Evolutionary conservation across 2,888 invertebrate species (phyloP), one percentile per base, ranked within the genome.

Genomic region (Acanthococcus lagerstroemiae): DNA sequence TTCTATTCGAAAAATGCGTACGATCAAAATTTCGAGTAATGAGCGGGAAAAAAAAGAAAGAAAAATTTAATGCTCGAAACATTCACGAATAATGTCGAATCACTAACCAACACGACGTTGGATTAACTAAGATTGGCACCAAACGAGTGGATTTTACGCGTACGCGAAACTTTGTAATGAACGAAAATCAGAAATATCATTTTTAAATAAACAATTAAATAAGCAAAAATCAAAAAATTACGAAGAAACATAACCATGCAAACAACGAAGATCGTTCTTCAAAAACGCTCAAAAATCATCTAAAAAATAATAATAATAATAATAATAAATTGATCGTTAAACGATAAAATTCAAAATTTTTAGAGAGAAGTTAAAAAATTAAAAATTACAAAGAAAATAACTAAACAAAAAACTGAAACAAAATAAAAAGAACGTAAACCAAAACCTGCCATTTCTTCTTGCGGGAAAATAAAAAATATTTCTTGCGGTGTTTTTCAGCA

Each of bases 381-480:
- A 48, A 60, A 48, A 25, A 25, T 21, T 26, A 37, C 15, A 45
- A 44, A 15, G 25, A 45, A 45, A 60, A 52, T 50, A 52, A 60
- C 24, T 27, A 27, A 48, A 48, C 46, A 27, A 52, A 52, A 61
- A 52, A n/a, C 5, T 19, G 22, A 54, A 25, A 17, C 21, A 61
- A 52, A 52, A 61, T 50, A 61, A 46, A 60, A 5, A 55, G n/a
- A 55, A 55, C 25, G 2, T 25, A 26, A 50, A 60, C 50, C 61
- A 27, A 50, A 61, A 61, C 30, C 61, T 44, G 54, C 61, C 37
- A 52, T 24, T 61, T 37, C 52, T 61, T 52, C 37, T 26, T 45
- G 50, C 27, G 37, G 27, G 4, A 30, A 44, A 61, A 61, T 5
- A 52, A 50, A 44, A 30, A 30, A 26, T 12, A 25, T n/a, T 24